Conservation (phyloP, 2,113 vertebrate species). For the Grammomys dolichurus region DNA sequence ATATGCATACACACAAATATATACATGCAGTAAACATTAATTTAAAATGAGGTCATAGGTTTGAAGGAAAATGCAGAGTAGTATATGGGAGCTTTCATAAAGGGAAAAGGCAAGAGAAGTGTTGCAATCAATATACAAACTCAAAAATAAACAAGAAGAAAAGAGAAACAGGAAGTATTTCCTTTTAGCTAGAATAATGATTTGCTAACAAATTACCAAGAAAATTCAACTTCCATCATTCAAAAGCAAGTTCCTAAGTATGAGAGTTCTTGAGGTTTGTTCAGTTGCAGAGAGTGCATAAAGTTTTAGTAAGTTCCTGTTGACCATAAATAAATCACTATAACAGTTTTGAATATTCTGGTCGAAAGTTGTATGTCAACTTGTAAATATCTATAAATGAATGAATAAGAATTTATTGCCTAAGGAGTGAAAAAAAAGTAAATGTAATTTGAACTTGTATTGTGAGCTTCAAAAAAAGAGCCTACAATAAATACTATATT, state of each 20-base stretch:
- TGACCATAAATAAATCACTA: not conserved
- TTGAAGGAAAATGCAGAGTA: not conserved
- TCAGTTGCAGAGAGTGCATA: not conserved
- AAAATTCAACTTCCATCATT: not conserved
- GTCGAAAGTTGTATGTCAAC: not conserved
- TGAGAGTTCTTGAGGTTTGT: not conserved
- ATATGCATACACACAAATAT: too few species aligned
- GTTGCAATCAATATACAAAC: not conserved
- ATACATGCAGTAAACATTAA: not conserved
- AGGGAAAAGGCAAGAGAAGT: not conserved
- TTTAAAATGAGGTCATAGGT: not conserved
- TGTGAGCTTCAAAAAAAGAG: not conserved
- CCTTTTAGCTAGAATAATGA: not conserved
- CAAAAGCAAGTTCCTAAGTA: not conserved
- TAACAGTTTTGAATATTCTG: slow-evolving; percentile 6
- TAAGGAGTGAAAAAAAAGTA: not conserved
- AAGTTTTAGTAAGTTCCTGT: slow-evolving; percentile 41
- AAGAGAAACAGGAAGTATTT: not conserved
- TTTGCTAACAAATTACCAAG: slow-evolving; percentile 2
- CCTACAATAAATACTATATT: not conserved
- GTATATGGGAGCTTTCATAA: not conserved
- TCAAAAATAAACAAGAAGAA: not conserved
- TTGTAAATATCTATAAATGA: not conserved
- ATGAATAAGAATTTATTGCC: not conserved
- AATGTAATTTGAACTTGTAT: not conserved